A percentile compares a stretch with the other conserved stretches of the same genome.
phyloP scores from a whole-genome alignment of 2,113 vertebrate species.

The Amblyornis subalaris region DNA sequence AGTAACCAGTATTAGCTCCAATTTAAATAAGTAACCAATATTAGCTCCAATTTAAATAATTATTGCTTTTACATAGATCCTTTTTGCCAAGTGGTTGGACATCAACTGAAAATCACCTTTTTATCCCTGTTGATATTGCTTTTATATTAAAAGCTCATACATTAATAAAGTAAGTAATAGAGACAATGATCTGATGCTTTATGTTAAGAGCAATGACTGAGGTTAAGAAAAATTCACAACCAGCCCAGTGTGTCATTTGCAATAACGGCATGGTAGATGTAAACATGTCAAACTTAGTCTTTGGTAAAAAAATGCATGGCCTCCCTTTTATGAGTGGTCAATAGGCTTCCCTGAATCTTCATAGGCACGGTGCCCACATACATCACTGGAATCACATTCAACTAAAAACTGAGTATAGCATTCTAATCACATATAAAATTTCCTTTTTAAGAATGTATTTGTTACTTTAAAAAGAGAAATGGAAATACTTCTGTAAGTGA shows the following conservation, averaged over 20 bases:
- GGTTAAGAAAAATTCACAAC: not conserved
- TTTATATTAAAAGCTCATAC: not conserved
- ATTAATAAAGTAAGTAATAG: not conserved
- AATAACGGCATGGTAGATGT: not conserved
- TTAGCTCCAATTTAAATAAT: not conserved
- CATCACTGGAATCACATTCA: not conserved
- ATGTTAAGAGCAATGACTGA: not conserved
- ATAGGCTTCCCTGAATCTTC: not conserved
- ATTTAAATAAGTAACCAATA: not conserved
- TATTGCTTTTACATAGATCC: not conserved
- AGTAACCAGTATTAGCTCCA: not conserved
- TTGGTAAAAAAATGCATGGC: not conserved
- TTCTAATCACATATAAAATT: not conserved
- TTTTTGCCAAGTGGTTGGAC: not conserved
- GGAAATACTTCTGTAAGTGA: not conserved
- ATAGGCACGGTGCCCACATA: not conserved
- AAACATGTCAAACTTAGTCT: not conserved
- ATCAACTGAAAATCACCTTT: not conserved
- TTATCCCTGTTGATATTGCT: not conserved
- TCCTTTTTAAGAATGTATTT: not conserved
- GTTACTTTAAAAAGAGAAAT: not conserved
- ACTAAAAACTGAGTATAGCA: not conserved
- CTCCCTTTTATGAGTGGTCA: not conserved
- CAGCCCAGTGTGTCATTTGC: not conserved
- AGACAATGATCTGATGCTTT: not conserved